A percentile compares a stretch with the other conserved stretches of the same genome.
Conservation (phyloP, 2,888 invertebrate species). For the Andrena trimmerana region DNA sequence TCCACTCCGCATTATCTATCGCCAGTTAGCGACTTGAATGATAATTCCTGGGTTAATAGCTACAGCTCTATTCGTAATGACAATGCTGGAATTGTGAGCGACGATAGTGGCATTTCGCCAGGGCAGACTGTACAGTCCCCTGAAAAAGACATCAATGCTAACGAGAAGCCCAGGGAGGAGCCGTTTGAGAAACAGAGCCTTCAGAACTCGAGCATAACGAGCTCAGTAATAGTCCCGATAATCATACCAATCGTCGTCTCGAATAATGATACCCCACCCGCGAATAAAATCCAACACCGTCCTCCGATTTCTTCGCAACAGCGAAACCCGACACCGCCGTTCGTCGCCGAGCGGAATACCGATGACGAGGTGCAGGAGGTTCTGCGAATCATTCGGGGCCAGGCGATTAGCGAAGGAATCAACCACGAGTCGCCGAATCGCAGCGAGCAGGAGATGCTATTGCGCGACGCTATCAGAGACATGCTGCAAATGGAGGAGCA, state of each 20-base stretch:
- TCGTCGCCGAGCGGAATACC: background rate
- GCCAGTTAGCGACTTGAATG: too few relatives aligned
- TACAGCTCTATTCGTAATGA: background rate
- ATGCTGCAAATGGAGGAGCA: conserved; percentile 27
- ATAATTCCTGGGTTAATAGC: background rate
- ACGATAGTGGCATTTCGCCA: too few relatives aligned
- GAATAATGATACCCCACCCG: background rate
- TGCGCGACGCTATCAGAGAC: conserved; percentile 54
- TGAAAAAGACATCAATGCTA: background rate
- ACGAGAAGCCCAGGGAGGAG: background rate
- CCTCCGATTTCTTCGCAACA: background rate
- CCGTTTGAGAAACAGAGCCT: background rate
- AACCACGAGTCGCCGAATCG: conserved; percentile 72
- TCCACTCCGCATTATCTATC: too few relatives aligned
- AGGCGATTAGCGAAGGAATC: conserved; percentile 1
- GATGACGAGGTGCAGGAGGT: conserved; percentile 62
- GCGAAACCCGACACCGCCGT: background rate
- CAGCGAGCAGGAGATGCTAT: conserved; percentile 55
- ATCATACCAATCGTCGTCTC: conserved; percentile 25
- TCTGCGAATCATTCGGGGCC: conserved; percentile 46
- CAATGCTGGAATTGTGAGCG: background rate
- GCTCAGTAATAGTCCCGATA: conserved; percentile 22
- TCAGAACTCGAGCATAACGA: background rate
- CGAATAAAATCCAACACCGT: background rate
- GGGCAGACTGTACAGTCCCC: background rate